Conservation (phyloP, 2,797 vertebrate genomes). For the Acanthurus lineatus region DNA sequence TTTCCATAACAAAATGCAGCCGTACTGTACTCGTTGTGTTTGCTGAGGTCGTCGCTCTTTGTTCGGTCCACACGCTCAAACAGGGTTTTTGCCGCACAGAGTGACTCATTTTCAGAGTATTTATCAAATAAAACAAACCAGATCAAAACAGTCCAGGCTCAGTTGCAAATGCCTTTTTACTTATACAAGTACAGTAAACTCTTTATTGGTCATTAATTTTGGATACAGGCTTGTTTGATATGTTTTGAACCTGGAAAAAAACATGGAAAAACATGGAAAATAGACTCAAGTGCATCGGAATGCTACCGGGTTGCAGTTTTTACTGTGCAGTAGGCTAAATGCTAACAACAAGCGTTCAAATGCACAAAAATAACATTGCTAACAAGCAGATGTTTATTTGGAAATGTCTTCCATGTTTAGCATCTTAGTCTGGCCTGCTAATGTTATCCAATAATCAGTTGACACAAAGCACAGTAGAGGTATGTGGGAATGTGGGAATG, state of each 20-base stretch:
- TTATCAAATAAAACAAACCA: conserved; percentile 49
- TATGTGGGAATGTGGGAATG: too few species aligned
- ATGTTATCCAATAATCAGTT: neutral
- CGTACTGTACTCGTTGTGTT: conserved; percentile 32
- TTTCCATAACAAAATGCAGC: conserved; percentile 61
- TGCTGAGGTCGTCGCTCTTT: conserved; percentile 47
- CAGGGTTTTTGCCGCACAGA: conserved; percentile 28
- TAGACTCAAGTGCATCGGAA: neutral
- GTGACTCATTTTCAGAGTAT: conserved; percentile 57
- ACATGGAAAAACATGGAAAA: neutral
- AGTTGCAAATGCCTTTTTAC: conserved; percentile 24
- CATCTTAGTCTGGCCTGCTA: neutral
- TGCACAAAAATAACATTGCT: neutral
- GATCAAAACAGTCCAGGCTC: conserved; percentile 32
- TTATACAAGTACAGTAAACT: conserved; percentile 12
- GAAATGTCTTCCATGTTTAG: neutral
- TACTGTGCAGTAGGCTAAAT: neutral
- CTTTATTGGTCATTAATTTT: conserved; percentile 22
- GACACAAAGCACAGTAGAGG: too few species aligned
- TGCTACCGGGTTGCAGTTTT: neutral
- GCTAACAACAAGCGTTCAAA: neutral
- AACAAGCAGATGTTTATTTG: neutral
- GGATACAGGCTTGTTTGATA: neutral
- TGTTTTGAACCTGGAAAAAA: neutral
- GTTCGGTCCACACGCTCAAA: conserved; percentile 50